phyloP scores from a whole-genome alignment of 2,113 vertebrate species.

The Romanogobio albipinnatus region DNA sequence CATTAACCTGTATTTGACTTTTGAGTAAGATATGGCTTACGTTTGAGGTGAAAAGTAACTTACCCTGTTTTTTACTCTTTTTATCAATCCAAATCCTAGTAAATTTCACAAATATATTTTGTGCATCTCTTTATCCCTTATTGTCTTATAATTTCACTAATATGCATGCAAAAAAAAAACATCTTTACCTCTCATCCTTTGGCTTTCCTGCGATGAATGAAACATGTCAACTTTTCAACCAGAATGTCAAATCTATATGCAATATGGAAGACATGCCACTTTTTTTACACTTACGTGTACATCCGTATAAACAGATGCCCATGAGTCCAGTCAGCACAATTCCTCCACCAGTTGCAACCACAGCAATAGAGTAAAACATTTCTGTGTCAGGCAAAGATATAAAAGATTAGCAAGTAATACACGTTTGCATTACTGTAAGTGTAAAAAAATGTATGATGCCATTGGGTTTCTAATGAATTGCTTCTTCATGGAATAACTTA shows the following conservation, averaged over 20 bases:
- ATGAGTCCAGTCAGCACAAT: not conserved
- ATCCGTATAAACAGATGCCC: not conserved
- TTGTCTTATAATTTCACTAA: not conserved
- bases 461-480: not conserved
- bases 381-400: not conserved
- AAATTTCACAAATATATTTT: not conserved
- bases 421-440: not conserved
- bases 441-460: not conserved
- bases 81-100: not conserved
- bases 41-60: not conserved
- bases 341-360: not conserved
- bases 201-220: constrained; percentile 6
- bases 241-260: not conserved
- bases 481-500: not conserved
- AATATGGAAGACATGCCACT: not conserved
- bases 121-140: not conserved
- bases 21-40: not conserved
- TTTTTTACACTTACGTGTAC: not conserved
- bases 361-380: not conserved
- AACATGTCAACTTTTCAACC: not conserved
- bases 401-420: not conserved
- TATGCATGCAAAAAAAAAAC: not conserved
- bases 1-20: not conserved
- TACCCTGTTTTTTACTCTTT: not conserved
- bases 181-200: constrained; percentile 1